A percentile compares a stretch with the other conserved stretches of the same genome.
These are phyloP conservation scores for Phrynocephalus forsythii DNA, from an alignment of 2,797 vertebrate species.

Conservation along the genomic window DNA sequence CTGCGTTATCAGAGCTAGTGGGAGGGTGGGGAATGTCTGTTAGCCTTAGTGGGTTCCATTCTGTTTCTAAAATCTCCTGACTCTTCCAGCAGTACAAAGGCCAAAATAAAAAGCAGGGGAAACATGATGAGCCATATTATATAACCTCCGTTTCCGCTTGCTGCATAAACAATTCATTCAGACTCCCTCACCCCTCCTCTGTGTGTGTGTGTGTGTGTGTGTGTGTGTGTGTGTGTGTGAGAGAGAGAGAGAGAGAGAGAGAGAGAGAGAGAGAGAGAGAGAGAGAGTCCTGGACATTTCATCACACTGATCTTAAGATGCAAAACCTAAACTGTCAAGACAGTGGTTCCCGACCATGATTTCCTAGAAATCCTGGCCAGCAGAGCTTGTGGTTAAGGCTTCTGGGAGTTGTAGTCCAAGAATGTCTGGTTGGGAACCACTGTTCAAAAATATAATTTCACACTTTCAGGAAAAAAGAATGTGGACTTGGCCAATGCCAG, in stretches of 20 bases:
- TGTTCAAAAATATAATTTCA: not conserved
- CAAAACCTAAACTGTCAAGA: too few relatives aligned
- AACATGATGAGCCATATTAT: not conserved
- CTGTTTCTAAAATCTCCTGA: not conserved
- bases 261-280: too few relatives aligned
- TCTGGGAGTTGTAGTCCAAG: too few relatives aligned
- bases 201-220: too few relatives aligned
- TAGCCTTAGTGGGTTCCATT: not conserved
- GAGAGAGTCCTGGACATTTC: not conserved
- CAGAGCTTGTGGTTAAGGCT: too few relatives aligned
- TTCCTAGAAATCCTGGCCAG: too few relatives aligned
- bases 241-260: too few relatives aligned
- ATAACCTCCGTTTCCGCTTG: slow-evolving; percentile 10
- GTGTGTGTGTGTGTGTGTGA: too few relatives aligned
- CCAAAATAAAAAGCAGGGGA: not conserved
- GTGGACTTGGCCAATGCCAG: fast-evolving
- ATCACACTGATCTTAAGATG: not conserved
- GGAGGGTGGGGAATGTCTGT: not conserved
- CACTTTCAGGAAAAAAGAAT: not conserved
- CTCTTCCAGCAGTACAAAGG: not conserved
- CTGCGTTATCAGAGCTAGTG: not conserved
- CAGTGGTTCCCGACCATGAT: too few relatives aligned
- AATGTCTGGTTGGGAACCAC: too few relatives aligned
- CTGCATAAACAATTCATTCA: not conserved
- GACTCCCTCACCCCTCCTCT: too few relatives aligned